Evolutionary conservation across 1,140 invertebrate genomes (phyloP), one percentile per base, ranked within the genome.

Genomic region (Chironomus striatipennis): DNA sequence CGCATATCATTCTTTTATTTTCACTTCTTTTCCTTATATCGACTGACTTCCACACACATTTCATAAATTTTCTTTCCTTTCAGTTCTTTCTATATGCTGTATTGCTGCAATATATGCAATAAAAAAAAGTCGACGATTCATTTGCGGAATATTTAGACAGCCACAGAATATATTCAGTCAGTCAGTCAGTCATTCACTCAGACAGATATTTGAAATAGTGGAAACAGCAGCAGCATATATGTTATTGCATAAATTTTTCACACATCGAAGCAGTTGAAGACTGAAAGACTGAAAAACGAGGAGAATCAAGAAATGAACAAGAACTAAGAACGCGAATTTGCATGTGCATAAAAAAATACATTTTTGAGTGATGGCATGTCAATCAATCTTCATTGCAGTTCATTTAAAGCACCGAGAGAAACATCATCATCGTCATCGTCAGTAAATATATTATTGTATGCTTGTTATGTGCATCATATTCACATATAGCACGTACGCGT

Each of bases 281-380:
- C 43, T 47, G 43, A 47, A n/a, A n/a, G n/a, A 47, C 8, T 2
- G 2, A 34, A 34, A 34, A 34, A 34, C 5, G 24, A 34, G 24
- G 24, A 34, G 24, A 34, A 34, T 34, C 24, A 34, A 34, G 24
- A 34, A 34, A 34, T 34, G 24, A 34, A 34, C 24, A 34, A 34
- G 24, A 34, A 34, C 24, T 1, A 34, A n/a, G 24, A 34, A 34
- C 24, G 24, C 24, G 24, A 34, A 34, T 34, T 20, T 67, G 65
- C 65, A 70, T 67, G 12, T 70, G 65, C n/a, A 70, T 70, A n/a
- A n/a, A n/a, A n/a, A n/a, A n/a, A 17, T 70, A 17, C 20, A 18
- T 70, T 15, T 18, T 18, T 70, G 65, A 70, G 65, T 70, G 65
- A 70, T 70, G 65, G 65, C 65, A 70, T 18, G 65, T 70, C 65